Evolutionary conservation across 2,888 invertebrate genomes (phyloP).

Genomic region (Idaea biselata): DNA sequence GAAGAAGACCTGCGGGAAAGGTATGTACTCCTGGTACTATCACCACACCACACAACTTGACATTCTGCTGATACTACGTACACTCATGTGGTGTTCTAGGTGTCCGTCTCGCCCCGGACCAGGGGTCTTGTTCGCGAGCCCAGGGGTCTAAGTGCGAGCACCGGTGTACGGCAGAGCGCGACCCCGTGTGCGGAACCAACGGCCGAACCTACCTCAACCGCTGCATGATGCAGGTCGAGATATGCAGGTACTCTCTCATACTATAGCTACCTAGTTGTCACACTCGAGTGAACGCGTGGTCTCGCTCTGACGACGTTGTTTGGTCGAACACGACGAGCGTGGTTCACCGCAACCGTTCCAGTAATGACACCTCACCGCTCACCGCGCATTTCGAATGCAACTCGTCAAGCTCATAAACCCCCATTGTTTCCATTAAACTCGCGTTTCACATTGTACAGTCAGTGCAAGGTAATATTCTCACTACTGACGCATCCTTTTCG

Average conservation of each 20-base stretch:
- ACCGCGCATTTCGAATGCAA: neutral
- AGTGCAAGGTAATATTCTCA: neutral
- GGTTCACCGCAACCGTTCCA: neutral
- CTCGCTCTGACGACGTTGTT: no score
- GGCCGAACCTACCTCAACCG: constrained; percentile 91
- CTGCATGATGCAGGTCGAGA: constrained; percentile 87
- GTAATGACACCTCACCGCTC: neutral
- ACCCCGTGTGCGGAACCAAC: constrained; percentile 89
- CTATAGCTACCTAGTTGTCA: neutral
- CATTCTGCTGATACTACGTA: neutral
- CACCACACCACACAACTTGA: neutral
- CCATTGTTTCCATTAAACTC: no score
- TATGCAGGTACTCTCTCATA: constrained; percentile 81
- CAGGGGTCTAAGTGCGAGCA: constrained; percentile 85
- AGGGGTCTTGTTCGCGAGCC: constrained; percentile 82
- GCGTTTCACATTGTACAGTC: neutral
- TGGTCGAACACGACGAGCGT: no score
- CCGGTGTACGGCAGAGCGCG: constrained; percentile 90
- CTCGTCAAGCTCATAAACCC: neutral
- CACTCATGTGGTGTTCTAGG: constrained; percentile 44
- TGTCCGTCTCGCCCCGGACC: constrained; percentile 73
- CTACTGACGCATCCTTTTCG: neutral
- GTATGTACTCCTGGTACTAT: constrained; percentile 62
- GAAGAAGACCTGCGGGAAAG: constrained; percentile 93
- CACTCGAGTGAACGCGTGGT: neutral